Evolutionary conservation across 37 sponge, comb jelly and placozoan genomes (phyloP), one percentile per base, ranked within the genome.

Genomic region (Ephydatia muelleri): DNA sequence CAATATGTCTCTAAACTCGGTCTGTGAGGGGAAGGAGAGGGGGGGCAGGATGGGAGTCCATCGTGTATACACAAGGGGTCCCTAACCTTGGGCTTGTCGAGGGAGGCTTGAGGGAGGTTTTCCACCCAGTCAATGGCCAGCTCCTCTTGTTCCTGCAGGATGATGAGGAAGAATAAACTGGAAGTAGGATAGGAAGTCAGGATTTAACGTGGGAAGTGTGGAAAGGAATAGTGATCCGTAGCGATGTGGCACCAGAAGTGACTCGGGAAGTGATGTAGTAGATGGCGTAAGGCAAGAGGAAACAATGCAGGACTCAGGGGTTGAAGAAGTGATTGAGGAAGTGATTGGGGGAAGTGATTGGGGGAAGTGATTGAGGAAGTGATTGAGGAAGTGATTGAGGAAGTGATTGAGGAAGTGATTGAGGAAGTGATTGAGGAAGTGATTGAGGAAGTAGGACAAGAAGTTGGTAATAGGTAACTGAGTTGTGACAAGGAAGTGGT

Each of bases 1-100:
- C 29, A 89, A 32, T 2, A 84, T 2, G 43, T 80, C 47, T 27
- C 85, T 33, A 14, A 89, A 75, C 38, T 84, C 81, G 30, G 67
- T 72, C 31, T 75, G 73, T 70, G 80, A 47, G 2, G 27, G 34
- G 38, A 43, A 43, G 8, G 47, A 43, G 47, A 43, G 47, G 47
- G 47, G 47, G 57, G 57, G 16, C 19, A 21, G 57, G 16, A 14
- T 14, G 19, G 57, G 16, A 21, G 57, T 57, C 57, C 6, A 43
- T 43, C 6, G 3, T 9, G 43, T 43, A 6, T 6, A 43, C 43
- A 43, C n/a, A n/a, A n/a, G 43, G 6, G 6, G 43, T 6, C 43
- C 43, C 57, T 57, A 5, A 57, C 57, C 19, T 57, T 57, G 57
- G 6, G 16, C 16, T 57, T 57, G 16, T 57, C 57, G 57, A 57